Base-by-base conservation (phyloP, 2,888 invertebrate genomes). In the Harpagoxenus sublaevis region DNA sequence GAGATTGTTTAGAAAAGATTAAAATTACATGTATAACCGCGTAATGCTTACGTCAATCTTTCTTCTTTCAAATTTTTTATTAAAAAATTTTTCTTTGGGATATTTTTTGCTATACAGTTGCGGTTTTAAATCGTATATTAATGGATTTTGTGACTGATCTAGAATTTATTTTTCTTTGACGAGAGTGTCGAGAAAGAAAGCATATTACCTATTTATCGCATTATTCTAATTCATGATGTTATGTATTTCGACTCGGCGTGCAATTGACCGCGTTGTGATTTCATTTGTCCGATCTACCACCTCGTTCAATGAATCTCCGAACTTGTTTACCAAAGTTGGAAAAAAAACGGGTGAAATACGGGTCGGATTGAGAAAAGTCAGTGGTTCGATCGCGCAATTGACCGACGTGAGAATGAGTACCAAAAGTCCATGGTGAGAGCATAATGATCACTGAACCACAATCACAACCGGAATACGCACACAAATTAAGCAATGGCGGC, bases 231-330 rank as follows among this genome's bases (percentile, higher is more conserved):
- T 73, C 6, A 12, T 45, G 8, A 39, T 5, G 6, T 31, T 28
- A 3, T 31, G 28, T 31, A 45, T 74, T 31, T 42, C 18, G 42
- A 9, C 31, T 77, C 1, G 9, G 15, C 31, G 8, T 9, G 31
- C 23, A 77, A 77, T 60, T 45, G 28, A 74, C 18, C 28, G 10
- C 48, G n/a, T 31, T 35, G 51, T 55, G 86, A 85, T 75, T 86
- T 57, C 63, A 53, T 18, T 39, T 23, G 23, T 75, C 12, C 48
- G 28, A 28, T 60, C 8, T 31, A 8, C 12, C 42, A 10, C 3
- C 28, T 45, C 74, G 60, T 84, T 78, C 57, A 83, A 88, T 91
- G 85, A 89, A 39, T 5, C 35, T 90, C 88, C 86, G 66, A 86
- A 89, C 85, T 86, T 84, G 87, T 87, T 89, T 87, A 73, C 78